These are phyloP conservation scores for Zoanthus sansibaricus DNA, from an alignment of 92 coral and sea anemone species.

Conservation along the genomic window DNA sequence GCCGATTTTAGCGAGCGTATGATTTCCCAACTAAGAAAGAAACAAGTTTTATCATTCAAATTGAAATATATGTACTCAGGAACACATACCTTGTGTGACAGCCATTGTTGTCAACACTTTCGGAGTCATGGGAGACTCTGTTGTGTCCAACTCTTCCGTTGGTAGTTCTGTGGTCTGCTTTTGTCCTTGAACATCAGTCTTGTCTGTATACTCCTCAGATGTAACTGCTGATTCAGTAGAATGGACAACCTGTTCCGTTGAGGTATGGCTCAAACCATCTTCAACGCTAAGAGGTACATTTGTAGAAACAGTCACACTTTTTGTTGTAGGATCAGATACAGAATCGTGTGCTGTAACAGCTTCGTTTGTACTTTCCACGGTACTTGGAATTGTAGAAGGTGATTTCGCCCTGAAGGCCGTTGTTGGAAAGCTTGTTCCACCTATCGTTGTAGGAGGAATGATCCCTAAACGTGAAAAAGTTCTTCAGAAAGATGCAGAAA, in stretches of 20 bases:
- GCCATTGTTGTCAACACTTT: constrained; percentile 26
- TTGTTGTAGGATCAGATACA: not conserved
- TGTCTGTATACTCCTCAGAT: constrained; percentile 25
- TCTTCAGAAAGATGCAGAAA: not conserved
- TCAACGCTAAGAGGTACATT: constrained; percentile 7
- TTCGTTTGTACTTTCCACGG: not conserved
- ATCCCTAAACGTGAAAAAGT: constrained; percentile 1
- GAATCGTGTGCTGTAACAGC: not conserved
- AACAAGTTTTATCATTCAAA: not conserved
- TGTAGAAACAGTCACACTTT: constrained; percentile 2
- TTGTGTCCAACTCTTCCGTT: not conserved
- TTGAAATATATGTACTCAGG: not conserved
- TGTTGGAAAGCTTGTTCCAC: not conserved
- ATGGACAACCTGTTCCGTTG: too few relatives aligned
- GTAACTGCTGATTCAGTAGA: not conserved
- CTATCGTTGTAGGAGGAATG: constrained; percentile 13
- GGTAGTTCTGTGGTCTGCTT: constrained; percentile 34
- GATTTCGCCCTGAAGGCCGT: not conserved
- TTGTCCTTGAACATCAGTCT: constrained; percentile 40
- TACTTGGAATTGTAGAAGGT: not conserved
- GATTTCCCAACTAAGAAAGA: not conserved
- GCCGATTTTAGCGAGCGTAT: not conserved
- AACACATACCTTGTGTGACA: constrained; percentile 13
- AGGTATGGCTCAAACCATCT: not conserved
- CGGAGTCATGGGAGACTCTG: constrained; percentile 25